Evolutionary conservation across 2,888 invertebrate species (phyloP).

Genomic region (Apoderus coryli): DNA sequence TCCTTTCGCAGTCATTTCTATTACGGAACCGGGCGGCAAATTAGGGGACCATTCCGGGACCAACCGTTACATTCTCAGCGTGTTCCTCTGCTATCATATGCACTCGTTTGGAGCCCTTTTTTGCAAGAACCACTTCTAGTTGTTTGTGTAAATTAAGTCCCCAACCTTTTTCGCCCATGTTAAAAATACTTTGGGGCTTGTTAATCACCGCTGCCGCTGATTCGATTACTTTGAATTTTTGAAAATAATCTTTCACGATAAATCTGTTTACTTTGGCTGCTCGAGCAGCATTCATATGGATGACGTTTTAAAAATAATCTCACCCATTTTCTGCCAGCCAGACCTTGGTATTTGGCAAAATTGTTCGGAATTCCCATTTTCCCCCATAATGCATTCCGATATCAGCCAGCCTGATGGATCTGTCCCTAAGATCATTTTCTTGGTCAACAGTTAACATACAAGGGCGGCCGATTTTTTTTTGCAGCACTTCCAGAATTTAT

Average conservation of each 20-base stretch:
- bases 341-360: constrained; percentile 2
- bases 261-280: too few relatives aligned
- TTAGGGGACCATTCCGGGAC: constrained; percentile 16
- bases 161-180: too few relatives aligned
- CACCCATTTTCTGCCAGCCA: too few relatives aligned
- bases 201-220: neutral
- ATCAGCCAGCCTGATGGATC: constrained; percentile 5
- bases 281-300: too few relatives aligned
- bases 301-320: too few relatives aligned
- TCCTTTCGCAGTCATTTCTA: constrained; percentile 20
- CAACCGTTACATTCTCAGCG: too few relatives aligned
- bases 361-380: constrained; percentile 6
- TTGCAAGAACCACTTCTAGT: too few relatives aligned
- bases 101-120: constrained; percentile 14
- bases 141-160: constrained; percentile 5
- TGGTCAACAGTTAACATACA: constrained; percentile 1
- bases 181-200: constrained; percentile 3
- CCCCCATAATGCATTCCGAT: neutral
- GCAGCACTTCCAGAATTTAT: constrained; percentile 2
- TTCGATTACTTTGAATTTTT: too few relatives aligned
- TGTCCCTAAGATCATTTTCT: constrained; percentile 1
- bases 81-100: constrained; percentile 22
- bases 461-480: constrained; percentile 6
- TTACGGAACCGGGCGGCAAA: constrained; percentile 18
- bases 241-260: too few relatives aligned